These are phyloP conservation scores for Malachius bipustulatus DNA, from an alignment of 2,888 invertebrate species.

Conservation along the genomic window DNA sequence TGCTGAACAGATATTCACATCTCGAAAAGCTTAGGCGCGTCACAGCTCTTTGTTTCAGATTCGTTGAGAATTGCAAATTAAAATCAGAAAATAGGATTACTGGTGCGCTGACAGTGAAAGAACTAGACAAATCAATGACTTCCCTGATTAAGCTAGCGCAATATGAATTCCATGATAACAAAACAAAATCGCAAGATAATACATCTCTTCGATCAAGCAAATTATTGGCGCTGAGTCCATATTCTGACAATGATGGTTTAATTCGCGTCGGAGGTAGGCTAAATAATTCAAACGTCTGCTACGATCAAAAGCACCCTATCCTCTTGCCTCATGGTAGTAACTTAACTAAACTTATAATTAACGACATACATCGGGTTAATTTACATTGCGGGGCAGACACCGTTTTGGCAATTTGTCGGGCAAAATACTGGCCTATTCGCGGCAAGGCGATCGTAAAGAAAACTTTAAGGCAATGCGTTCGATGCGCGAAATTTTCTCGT, in stretches of 20 bases:
- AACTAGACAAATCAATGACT: background rate
- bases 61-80: background rate
- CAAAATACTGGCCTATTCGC: slow-evolving; percentile 2
- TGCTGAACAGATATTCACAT: background rate
- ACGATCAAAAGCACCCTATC: background rate
- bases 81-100: background rate
- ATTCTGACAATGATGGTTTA: background rate
- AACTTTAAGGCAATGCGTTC: background rate
- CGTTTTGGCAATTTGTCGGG: background rate
- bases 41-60: background rate
- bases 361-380: background rate
- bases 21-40: background rate
- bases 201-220: slow-evolving; percentile 1
- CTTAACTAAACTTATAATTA: background rate
- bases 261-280: slow-evolving; percentile 5
- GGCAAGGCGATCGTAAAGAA: background rate
- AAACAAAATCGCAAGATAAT: background rate
- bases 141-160: background rate
- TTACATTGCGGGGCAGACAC: slow-evolving; percentile 2
- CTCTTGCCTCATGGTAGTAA: background rate
- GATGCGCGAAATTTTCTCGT: background rate
- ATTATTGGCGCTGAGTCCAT: background rate
- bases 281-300: background rate
- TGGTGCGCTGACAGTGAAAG: background rate
- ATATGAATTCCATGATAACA: background rate